Evolutionary conservation across 2,113 vertebrate genomes (phyloP).

Genomic region (Cololabis saira): DNA sequence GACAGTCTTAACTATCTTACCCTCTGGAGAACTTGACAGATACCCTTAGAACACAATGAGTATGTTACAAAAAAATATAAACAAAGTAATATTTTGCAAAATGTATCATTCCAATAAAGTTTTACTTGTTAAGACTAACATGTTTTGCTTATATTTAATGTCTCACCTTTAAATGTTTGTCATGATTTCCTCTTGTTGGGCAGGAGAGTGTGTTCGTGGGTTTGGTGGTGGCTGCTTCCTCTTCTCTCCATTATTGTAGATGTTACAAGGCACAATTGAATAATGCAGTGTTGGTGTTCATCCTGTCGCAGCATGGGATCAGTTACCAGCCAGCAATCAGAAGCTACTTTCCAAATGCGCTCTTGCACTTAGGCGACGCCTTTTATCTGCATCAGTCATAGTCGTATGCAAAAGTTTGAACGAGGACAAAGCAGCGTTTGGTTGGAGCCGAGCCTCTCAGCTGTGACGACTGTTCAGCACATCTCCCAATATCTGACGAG

Average conservation of each 20-base stretch:
- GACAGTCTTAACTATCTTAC: conserved; percentile 88
- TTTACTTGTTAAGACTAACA: conserved; percentile 87
- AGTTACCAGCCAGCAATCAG: conserved; percentile 33
- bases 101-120: conserved; percentile 91
- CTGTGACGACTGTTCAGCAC: too few species aligned
- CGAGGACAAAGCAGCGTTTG: too few species aligned
- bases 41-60: conserved; percentile 85
- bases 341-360: conserved; percentile 14
- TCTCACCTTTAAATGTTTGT: conserved; percentile 1
- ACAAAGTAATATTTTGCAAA: conserved; percentile 89
- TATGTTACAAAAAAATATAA: conserved; percentile 82
- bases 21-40: conserved; percentile 86
- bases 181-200: not conserved
- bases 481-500: too few species aligned
- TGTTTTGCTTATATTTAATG: conserved; percentile 58
- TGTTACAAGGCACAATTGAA: conserved; percentile 35
- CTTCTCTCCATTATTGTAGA: conserved; percentile 11
- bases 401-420: too few species aligned
- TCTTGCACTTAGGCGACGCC: not conserved
- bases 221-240: conserved; percentile 1
- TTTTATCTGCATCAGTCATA: too few species aligned
- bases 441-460: too few species aligned
- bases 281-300: conserved; percentile 56
- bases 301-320: conserved; percentile 42
- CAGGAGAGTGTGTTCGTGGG: conserved; percentile 18